phyloP scores from a whole-genome alignment of 2,113 vertebrate species.

The Ariopsis seemanni region DNA sequence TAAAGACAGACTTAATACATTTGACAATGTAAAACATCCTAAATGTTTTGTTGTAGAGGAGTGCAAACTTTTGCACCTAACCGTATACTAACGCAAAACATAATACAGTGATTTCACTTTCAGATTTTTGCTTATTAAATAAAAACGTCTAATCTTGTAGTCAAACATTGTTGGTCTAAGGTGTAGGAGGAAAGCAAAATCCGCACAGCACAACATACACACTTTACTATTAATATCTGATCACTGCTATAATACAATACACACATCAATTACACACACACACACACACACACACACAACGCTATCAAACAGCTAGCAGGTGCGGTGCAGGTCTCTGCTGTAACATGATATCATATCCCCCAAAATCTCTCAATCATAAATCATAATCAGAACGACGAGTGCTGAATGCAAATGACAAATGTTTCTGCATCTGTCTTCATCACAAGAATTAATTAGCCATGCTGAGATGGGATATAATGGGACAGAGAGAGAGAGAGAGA shows the following conservation, averaged over 20 bases:
- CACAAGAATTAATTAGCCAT: conserved; percentile 49
- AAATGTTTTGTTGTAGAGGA: neutral
- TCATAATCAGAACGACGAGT: conserved; percentile 38
- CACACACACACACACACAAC: neutral
- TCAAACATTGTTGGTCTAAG: neutral
- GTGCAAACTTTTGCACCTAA: neutral
- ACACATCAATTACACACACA: neutral
- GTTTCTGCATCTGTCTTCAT: conserved; percentile 54
- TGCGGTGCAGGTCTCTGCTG: neutral
- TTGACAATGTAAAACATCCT: neutral
- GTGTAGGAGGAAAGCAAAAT: neutral
- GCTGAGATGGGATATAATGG: conserved; percentile 32
- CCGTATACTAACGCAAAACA: neutral
- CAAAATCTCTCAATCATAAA: conserved; percentile 30
- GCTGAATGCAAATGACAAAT: conserved; percentile 30
- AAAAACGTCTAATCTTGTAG: neutral
- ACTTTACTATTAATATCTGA: neutral
- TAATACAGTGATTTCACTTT: neutral
- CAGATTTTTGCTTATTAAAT: neutral
- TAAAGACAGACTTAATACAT: neutral
- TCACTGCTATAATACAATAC: too few species aligned
- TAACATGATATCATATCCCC: conserved; percentile 1
- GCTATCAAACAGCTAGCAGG: neutral
- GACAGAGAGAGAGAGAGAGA: conserved; percentile 27
- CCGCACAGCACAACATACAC: neutral